Conservation (phyloP, 1,140 invertebrate species). For the Aphidius gifuensis region DNA sequence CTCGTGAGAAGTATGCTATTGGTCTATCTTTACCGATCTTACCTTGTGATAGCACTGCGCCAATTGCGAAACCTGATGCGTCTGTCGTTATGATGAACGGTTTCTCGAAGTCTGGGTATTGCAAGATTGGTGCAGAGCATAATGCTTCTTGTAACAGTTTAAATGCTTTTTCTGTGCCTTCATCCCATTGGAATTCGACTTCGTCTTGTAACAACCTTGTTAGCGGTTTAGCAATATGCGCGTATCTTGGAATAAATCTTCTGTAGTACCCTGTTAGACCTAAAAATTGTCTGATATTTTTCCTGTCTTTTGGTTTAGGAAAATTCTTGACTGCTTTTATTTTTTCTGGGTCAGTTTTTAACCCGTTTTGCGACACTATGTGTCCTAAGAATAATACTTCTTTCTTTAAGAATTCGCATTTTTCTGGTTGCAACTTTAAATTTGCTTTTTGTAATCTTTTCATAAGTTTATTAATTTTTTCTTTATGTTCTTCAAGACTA, state of each 20-base stretch:
- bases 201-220: background rate
- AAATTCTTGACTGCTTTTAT: background rate
- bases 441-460: no score
- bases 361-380: background rate
- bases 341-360: background rate
- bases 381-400: background rate
- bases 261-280: background rate
- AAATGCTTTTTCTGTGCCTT: background rate
- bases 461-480: no score
- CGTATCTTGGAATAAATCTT: background rate
- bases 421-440: slow-evolving; percentile 20
- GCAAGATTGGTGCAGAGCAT: background rate
- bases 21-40: background rate
- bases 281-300: slow-evolving; percentile 1
- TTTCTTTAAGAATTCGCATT: slow-evolving; percentile 14
- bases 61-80: background rate
- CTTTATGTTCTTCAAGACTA: no score
- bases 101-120: background rate
- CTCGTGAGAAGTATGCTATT: background rate
- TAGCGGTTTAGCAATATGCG: background rate
- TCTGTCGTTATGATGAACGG: background rate
- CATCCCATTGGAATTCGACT: background rate
- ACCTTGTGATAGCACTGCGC: background rate
- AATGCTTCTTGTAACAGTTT: background rate
- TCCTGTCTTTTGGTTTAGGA: background rate